A percentile compares a stretch with the other conserved stretches of the same genome.
Evolutionary conservation across 2,797 vertebrate species (phyloP).

Genomic region (Danio jaintianensis): DNA sequence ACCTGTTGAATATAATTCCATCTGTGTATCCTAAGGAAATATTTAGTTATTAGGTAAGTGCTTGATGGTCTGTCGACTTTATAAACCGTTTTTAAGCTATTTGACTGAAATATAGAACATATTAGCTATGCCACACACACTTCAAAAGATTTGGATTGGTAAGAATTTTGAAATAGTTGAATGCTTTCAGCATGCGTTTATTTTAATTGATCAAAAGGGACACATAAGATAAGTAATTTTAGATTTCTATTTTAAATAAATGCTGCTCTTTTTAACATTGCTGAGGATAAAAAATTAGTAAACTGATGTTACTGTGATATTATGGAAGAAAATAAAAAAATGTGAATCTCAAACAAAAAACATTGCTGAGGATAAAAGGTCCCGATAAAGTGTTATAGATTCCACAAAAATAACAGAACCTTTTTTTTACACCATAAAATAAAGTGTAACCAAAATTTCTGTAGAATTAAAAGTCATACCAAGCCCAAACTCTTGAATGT

Average conservation of each 20-base stretch:
- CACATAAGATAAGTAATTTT: background rate
- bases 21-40: slow-evolving; percentile 55
- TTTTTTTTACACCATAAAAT: no score
- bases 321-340: no score
- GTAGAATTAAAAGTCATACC: background rate
- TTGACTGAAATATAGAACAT: no score
- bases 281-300: no score
- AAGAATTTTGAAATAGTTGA: no score
- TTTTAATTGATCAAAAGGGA: slow-evolving; percentile 9
- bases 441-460: background rate
- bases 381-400: no score
- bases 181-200: background rate
- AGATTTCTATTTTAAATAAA: background rate
- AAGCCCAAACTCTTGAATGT: background rate
- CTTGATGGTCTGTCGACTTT: slow-evolving; percentile 7
- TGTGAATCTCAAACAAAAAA: no score
- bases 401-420: background rate
- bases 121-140: slow-evolving; percentile 5
- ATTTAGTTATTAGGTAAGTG: slow-evolving; percentile 47
- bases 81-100: background rate
- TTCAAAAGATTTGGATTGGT: background rate
- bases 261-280: background rate
- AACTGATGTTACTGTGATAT: no score
- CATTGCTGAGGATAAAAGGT: no score
- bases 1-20: slow-evolving; percentile 60